Evolutionary conservation across 64 coral and sea anemone species (phyloP).

Genomic region (Dendrophyllia cribrosa): DNA sequence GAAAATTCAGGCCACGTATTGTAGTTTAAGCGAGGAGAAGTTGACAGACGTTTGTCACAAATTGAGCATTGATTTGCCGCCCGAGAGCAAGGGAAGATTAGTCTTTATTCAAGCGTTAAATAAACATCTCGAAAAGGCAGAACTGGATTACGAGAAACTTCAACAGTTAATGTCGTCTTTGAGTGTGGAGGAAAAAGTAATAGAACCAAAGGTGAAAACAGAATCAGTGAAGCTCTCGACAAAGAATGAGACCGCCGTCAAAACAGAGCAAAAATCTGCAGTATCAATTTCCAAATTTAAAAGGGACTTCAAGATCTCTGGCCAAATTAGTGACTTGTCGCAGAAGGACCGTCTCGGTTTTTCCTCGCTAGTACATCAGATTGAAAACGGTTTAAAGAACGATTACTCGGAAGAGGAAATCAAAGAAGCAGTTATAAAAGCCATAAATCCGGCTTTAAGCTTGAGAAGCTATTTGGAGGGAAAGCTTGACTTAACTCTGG

Average conservation of each 20-base stretch:
- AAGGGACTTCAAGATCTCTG: not conserved
- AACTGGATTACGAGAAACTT: not conserved
- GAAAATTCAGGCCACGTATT: slow-evolving; percentile 13
- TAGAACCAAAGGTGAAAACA: not conserved
- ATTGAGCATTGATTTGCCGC: not conserved
- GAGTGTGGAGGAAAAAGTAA: not conserved
- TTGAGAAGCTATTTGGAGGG: not conserved
- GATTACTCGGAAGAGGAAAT: slow-evolving; percentile 36
- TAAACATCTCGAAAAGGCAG: not conserved
- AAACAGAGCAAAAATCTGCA: not conserved
- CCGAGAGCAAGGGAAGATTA: not conserved
- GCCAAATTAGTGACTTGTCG: not conserved
- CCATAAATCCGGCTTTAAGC: not conserved
- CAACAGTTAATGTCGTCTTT: not conserved
- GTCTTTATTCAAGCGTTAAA: not conserved
- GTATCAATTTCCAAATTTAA: not conserved
- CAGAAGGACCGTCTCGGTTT: slow-evolving; percentile 48
- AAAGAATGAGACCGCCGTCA: not conserved
- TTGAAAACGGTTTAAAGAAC: slow-evolving; percentile 17
- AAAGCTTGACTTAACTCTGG: not conserved
- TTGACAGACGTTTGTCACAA: not conserved
- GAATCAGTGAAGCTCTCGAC: not conserved
- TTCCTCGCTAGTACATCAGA: slow-evolving; percentile 37
- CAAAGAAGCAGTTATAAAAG: not conserved
- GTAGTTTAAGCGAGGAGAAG: not conserved